Percentiles rank a stretch among this genome's conserved stretches.
Conservation (phyloP, 2,888 invertebrate genomes). For the Bimastos eiseni region DNA sequence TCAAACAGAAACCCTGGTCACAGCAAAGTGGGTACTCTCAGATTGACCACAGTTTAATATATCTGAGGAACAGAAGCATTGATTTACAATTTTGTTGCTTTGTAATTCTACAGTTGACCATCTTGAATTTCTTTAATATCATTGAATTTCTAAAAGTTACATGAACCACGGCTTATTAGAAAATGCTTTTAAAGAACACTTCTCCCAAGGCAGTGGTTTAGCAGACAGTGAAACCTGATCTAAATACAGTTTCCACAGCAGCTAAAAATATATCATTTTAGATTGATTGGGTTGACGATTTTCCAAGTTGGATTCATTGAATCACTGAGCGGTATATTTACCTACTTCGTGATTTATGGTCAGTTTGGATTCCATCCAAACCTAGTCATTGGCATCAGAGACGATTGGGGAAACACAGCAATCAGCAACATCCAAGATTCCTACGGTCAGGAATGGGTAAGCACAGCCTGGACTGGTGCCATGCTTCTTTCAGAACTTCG, state of each 20-base stretch:
- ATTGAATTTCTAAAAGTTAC: too few relatives aligned
- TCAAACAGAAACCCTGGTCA: conserved; percentile 82
- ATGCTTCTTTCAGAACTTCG: neutral
- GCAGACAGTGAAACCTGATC: neutral
- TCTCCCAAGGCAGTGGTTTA: neutral
- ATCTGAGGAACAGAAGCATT: too few relatives aligned
- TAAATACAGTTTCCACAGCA: neutral
- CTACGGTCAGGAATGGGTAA: conserved; percentile 48
- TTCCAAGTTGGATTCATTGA: conserved; percentile 99
- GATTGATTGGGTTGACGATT: conserved; percentile 94
- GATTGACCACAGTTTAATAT: neutral
- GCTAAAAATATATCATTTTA: neutral
- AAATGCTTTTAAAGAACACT: neutral
- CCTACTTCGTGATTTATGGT: conserved; percentile 99
- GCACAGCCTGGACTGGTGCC: neutral
- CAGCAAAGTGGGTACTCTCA: conserved; percentile 58
- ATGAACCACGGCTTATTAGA: neutral
- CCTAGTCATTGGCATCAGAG: conserved; percentile 88
- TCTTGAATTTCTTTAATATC: too few relatives aligned
- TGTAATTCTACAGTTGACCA: neutral
- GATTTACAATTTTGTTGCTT: neutral
- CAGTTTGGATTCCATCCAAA: conserved; percentile 95
- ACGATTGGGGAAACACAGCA: conserved; percentile 97
- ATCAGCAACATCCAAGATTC: conserved; percentile 97
- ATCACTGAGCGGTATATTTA: conserved; percentile 99